Percentiles rank a stretch among this genome's conserved stretches.
These are phyloP conservation scores for Tragulus kanchil DNA, from an alignment of 2,113 vertebrate species.

Conservation along the genomic window DNA sequence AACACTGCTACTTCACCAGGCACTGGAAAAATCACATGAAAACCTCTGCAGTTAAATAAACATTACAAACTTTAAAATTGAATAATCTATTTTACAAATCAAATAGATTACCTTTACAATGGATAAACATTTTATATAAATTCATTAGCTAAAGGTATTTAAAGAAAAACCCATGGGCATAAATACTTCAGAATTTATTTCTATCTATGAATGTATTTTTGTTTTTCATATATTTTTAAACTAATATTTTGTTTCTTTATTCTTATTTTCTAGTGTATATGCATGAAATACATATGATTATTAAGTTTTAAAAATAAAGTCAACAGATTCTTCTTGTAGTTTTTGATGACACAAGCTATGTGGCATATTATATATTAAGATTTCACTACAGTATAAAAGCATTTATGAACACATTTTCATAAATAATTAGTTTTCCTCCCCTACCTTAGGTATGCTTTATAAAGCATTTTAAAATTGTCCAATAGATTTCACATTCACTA, in stretches of 20 bases:
- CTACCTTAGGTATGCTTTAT: background rate
- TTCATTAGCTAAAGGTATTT: constrained; percentile 28
- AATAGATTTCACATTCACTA: background rate
- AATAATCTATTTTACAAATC: constrained; percentile 30
- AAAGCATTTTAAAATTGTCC: background rate
- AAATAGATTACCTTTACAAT: constrained; percentile 11
- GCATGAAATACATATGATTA: background rate
- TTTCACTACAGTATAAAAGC: background rate
- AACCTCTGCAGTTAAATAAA: background rate
- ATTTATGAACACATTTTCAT: background rate
- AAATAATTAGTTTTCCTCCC: background rate
- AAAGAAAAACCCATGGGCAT: background rate
- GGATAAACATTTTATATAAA: constrained; percentile 25
- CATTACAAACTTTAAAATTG: constrained; percentile 44
- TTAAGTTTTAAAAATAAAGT: constrained; percentile 32
- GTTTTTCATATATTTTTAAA: constrained; percentile 44
- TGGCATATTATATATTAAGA: background rate
- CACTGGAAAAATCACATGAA: constrained; percentile 51
- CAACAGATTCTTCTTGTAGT: background rate
- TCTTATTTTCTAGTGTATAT: constrained; percentile 7
- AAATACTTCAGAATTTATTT: constrained; percentile 45
- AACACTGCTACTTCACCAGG: background rate
- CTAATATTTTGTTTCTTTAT: background rate
- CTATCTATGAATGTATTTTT: background rate
- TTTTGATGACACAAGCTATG: background rate